These are phyloP conservation scores for Nipponacmea schrenckii DNA, from an alignment of 2,888 invertebrate genomes.

Conservation along the genomic window DNA sequence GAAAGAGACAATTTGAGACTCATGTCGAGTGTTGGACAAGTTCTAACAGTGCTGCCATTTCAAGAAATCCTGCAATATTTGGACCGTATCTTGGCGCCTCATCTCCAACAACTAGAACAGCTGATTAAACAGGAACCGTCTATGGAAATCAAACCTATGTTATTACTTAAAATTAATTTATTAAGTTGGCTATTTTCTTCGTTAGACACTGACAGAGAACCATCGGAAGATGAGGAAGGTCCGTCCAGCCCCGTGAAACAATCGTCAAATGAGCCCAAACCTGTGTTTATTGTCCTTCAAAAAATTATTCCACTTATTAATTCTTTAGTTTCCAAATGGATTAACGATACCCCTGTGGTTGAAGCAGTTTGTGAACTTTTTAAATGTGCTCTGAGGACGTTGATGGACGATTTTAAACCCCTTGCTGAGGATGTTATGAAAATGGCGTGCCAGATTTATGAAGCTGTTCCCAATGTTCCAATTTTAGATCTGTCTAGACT, in stretches of 20 bases:
- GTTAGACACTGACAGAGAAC: constrained; percentile 69
- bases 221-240: constrained; percentile 33
- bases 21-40: constrained; percentile 81
- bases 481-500: constrained; percentile 81
- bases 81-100: constrained; percentile 77
- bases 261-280: constrained; percentile 16
- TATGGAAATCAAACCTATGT: constrained; percentile 71
- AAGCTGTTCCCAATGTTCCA: constrained; percentile 77
- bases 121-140: constrained; percentile 71
- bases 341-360: constrained; percentile 74
- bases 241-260: constrained; percentile 13
- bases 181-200: constrained; percentile 76
- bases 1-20: constrained; percentile 77
- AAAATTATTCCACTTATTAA: constrained; percentile 60
- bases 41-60: constrained; percentile 76
- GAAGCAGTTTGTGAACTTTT: constrained; percentile 81
- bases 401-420: constrained; percentile 78
- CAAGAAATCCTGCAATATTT: constrained; percentile 77
- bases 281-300: constrained; percentile 63
- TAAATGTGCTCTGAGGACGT: constrained; percentile 79
- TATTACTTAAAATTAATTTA: constrained; percentile 77
- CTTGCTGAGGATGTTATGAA: constrained; percentile 77
- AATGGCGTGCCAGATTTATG: constrained; percentile 77
- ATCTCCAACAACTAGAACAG: constrained; percentile 55
- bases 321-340: constrained; percentile 72